These are phyloP conservation scores for Pyrocoelia pectoralis DNA, from an alignment of 2,888 invertebrate genomes.

Conservation along the genomic window DNA sequence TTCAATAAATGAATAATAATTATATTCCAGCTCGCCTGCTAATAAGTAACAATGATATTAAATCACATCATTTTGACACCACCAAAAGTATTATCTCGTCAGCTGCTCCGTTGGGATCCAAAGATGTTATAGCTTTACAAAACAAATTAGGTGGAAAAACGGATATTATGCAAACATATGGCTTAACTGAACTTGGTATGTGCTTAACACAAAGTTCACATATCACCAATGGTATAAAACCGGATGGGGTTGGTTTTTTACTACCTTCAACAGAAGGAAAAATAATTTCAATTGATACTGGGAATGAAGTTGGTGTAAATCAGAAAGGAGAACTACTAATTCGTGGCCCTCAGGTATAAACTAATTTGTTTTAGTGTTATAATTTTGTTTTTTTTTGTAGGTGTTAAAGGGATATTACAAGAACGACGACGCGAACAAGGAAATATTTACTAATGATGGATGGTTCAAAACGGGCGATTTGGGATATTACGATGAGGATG, in stretches of 20 bases:
- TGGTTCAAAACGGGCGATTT: slow-evolving; percentile 81
- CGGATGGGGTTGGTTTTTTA: slow-evolving; percentile 53
- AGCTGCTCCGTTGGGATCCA: slow-evolving; percentile 61
- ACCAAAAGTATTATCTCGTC: slow-evolving; percentile 58
- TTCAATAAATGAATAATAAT: not conserved
- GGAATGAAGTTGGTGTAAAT: slow-evolving; percentile 39
- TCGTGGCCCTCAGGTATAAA: slow-evolving; percentile 84
- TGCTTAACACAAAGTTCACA: slow-evolving; percentile 19
- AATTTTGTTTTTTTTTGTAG: slow-evolving; percentile 50
- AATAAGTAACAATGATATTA: slow-evolving; percentile 54
- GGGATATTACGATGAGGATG: slow-evolving; percentile 67
- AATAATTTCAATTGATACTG: slow-evolving; percentile 63
- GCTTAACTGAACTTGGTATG: slow-evolving; percentile 67
- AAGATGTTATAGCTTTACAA: slow-evolving; percentile 46
- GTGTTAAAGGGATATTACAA: slow-evolving; percentile 83
- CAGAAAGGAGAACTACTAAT: slow-evolving; percentile 77
- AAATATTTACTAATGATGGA: slow-evolving; percentile 69
- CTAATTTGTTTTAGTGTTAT: slow-evolving; percentile 52
- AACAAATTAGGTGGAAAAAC: slow-evolving; percentile 45
- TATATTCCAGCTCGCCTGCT: slow-evolving; percentile 39
- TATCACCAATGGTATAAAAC: slow-evolving; percentile 18
- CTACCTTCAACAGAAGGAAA: slow-evolving; percentile 71
- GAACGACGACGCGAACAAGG: slow-evolving; percentile 75
- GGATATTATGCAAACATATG: slow-evolving; percentile 61
- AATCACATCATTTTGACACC: slow-evolving; percentile 57